Percentiles rank a stretch among this genome's conserved stretches.
Evolutionary conservation across 2,113 vertebrate genomes (phyloP).

Genomic region (Sapayoa aenigma): DNA sequence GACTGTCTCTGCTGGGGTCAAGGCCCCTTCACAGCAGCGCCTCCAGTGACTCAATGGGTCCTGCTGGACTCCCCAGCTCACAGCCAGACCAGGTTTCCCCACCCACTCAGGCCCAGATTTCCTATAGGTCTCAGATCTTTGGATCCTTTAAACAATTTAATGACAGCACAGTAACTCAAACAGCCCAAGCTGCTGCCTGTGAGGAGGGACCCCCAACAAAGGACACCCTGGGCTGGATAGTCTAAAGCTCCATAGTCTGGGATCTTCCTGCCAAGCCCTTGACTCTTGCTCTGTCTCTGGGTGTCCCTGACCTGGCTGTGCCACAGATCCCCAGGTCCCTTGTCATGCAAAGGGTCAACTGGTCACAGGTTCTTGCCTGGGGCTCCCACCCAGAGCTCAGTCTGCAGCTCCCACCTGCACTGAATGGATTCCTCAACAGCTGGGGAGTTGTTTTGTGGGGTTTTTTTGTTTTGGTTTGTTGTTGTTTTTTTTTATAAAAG

Average conservation of each 20-base stretch:
- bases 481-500: background rate
- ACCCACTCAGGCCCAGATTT: rapidly evolving
- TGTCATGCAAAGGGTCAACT: rapidly evolving
- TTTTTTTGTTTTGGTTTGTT: background rate
- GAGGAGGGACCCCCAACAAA: background rate
- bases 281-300: background rate
- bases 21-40: rapidly evolving
- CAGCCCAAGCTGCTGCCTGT: background rate
- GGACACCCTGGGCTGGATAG: too few relatives aligned
- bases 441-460: background rate
- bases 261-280: background rate
- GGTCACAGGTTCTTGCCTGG: background rate
- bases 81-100: background rate
- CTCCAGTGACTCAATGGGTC: background rate
- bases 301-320: background rate
- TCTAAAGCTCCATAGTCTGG: background rate
- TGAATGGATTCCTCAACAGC: background rate
- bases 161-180: background rate
- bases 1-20: background rate
- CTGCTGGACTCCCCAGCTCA: background rate
- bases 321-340: background rate
- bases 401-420: background rate
- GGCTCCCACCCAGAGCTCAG: background rate
- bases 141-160: background rate
- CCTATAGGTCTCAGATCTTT: background rate